Base-by-base conservation (phyloP, 2,113 vertebrate genomes). In the Saimiri boliviensis region DNA sequence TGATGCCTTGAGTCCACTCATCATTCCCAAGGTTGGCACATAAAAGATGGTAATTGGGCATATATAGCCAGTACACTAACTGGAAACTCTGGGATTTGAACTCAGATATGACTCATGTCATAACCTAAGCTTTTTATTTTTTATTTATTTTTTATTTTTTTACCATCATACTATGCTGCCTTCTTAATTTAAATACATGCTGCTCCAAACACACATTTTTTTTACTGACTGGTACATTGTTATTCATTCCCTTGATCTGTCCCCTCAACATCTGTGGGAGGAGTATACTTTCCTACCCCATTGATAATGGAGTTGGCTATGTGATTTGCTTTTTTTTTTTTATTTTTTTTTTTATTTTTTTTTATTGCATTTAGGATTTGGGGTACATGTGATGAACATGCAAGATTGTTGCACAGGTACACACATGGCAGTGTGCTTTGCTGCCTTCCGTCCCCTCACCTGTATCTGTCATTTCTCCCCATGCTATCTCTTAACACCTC, bases 41-140 rank as follows among this genome's bases (percentile, higher is more conserved):
- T 81, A 68, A 73, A 92, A 80, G 11, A 68, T 73, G 40, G 52
- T 21, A 37, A 84, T 35, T 83, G 45, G 14, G 35, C 93, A 14
- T 23, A 56, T 83, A 93, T 89, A 56, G 32, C 37, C n/a, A 88
- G 45, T 83, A 74, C 4, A 49, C 12, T 60, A 91, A 71, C 13
- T 91, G 13, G 45, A 77, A 79, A 95, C 80, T 47, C 35, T 80
- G 40, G 10, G 40, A 76, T 95, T 89, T 93, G 47, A 94, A 66
- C 32, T 90, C 49, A 95, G 54, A 32, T n/a, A 52, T 71, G 37
- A 35, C 52, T 96, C 81, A 87, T 76, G 12, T 90, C 6, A 66
- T 42, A 77, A 27, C n/a, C 27, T 83, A 80, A 89, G n/a, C 14
- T 86, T 89, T 97, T 92, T n/a, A n/a, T n/a, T n/a, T n/a, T n/a